Percentiles rank a stretch among this genome's conserved stretches.
These are phyloP conservation scores for Phrynocephalus forsythii DNA, from an alignment of 2,797 vertebrate species.

Conservation along the genomic window DNA sequence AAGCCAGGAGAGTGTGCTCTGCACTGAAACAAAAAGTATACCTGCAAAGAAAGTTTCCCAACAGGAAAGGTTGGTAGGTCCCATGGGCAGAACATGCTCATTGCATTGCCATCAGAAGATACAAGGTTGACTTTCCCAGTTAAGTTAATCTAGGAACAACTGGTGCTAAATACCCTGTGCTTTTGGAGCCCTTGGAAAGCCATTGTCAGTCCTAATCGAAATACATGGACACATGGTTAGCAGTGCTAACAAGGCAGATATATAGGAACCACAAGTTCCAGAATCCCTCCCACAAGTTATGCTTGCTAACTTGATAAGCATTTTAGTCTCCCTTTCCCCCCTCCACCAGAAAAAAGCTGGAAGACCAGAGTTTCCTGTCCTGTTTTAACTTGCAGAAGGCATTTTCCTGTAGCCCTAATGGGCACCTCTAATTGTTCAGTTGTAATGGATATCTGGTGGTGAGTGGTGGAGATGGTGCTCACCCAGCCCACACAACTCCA, in stretches of 20 bases:
- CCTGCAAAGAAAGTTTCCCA: no score
- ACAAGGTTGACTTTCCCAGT: neutral
- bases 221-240: no score
- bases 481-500: neutral
- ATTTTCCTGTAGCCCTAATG: neutral
- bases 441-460: neutral
- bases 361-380: neutral
- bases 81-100: neutral
- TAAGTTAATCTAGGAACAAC: neutral
- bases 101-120: neutral
- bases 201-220: neutral
- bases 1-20: no score
- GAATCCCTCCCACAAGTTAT: neutral
- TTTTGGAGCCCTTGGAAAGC: neutral
- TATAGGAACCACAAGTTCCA: neutral
- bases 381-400: neutral
- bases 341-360: neutral
- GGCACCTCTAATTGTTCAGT: neutral
- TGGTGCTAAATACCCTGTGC: neutral
- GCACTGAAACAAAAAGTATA: no score
- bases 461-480: neutral
- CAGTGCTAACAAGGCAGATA: neutral
- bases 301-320: no score
- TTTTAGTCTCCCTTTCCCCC: no score
- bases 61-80: neutral